Conservation (phyloP, 2,888 invertebrate species). For the Lepeophtheirus nordmannii region DNA sequence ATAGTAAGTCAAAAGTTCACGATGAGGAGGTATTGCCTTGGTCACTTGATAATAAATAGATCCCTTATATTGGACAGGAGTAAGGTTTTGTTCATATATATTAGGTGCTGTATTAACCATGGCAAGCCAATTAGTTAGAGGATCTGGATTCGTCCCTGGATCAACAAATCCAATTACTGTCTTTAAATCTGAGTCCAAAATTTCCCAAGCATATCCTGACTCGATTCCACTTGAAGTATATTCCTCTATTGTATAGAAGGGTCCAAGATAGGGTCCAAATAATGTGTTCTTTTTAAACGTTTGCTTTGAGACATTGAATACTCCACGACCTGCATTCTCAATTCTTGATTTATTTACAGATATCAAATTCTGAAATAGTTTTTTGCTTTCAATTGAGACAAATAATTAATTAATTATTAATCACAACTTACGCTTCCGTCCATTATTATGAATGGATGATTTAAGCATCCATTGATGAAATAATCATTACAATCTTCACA, state of each 20-base stretch:
- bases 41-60: neutral
- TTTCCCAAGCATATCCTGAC: constrained; percentile 1
- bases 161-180: neutral
- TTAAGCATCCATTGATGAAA: no score
- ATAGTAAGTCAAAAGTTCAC: neutral
- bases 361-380: neutral
- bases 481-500: no score
- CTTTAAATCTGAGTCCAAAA: neutral
- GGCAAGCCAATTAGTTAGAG: neutral
- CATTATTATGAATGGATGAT: no score
- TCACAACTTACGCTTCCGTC: no score
- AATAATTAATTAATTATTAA: no score
- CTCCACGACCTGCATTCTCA: neutral
- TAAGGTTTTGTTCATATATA: neutral
- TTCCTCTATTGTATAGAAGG: neutral
- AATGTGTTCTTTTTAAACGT: neutral
- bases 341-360: neutral
- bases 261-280: neutral
- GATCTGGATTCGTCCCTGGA: neutral
- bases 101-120: constrained; percentile 1
- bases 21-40: neutral
- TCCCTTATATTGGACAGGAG: neutral
- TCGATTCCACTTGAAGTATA: neutral
- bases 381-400: no score
- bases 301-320: neutral